Percentiles rank a stretch among this genome's conserved stretches.
phyloP scores from a whole-genome alignment of 2,888 invertebrate species.

The Cenopis cana region DNA sequence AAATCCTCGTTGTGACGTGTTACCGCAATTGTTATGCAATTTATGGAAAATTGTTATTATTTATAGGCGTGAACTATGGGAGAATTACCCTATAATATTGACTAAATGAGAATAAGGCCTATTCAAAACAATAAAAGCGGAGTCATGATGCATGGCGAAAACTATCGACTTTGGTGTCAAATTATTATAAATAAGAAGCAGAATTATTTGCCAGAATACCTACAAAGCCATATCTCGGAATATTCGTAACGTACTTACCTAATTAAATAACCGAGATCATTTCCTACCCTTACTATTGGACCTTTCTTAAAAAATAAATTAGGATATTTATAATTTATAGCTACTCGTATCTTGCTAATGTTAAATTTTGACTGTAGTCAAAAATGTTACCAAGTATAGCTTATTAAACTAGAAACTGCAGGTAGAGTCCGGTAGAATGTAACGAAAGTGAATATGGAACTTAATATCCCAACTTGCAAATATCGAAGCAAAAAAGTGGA shows the following conservation, averaged over 20 bases:
- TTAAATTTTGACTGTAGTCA: neutral
- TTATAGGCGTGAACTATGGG: constrained; percentile 46
- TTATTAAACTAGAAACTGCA: constrained; percentile 3
- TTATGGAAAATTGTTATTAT: constrained; percentile 64
- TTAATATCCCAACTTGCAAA: constrained; percentile 33
- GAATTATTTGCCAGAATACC: too few relatives aligned
- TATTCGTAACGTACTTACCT: too few relatives aligned
- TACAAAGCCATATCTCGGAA: too few relatives aligned
- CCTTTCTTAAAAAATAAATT: too few relatives aligned
- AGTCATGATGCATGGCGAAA: constrained; percentile 24
- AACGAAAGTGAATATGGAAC: constrained; percentile 39
- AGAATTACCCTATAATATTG: constrained; percentile 39
- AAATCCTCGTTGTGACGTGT: constrained; percentile 76
- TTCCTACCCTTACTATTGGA: too few relatives aligned
- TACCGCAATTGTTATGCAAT: constrained; percentile 81
- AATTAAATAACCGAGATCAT: too few relatives aligned
- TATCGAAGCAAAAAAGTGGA: constrained; percentile 20
- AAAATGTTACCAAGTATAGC: neutral
- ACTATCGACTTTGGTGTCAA: constrained; percentile 2
- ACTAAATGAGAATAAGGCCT: constrained; percentile 25
- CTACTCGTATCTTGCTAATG: too few relatives aligned
- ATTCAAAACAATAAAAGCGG: constrained; percentile 19
- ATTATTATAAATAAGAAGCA: too few relatives aligned
- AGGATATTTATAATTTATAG: too few relatives aligned
- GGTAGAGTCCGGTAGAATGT: constrained; percentile 26